Evolutionary conservation across 2,888 invertebrate genomes (phyloP).

Genomic region (Helleia helle): DNA sequence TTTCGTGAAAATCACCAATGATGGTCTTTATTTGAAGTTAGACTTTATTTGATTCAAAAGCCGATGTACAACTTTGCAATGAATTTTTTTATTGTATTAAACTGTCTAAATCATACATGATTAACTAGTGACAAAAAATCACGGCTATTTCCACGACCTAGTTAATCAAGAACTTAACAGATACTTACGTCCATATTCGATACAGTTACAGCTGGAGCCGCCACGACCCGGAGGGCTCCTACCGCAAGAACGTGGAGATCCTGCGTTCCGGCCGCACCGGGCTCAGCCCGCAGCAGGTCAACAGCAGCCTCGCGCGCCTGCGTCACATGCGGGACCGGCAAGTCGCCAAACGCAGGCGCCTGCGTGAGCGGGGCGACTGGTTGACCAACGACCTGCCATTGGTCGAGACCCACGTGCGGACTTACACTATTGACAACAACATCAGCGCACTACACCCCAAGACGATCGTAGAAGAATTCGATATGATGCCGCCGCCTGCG

Average conservation of each 20-base stretch:
- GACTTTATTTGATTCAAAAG: too few species aligned
- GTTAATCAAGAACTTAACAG: too few species aligned
- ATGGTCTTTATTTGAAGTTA: too few species aligned
- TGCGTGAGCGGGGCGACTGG: conserved; percentile 45
- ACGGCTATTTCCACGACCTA: too few species aligned
- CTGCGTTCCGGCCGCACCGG: conserved; percentile 56
- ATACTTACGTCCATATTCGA: not conserved
- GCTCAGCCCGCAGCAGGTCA: conserved; percentile 52
- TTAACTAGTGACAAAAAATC: too few species aligned
- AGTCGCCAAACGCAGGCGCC: conserved; percentile 42
- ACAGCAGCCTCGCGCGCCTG: conserved; percentile 49
- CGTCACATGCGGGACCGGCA: conserved; percentile 58
- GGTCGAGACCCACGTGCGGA: conserved; percentile 62
- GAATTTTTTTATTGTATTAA: too few species aligned
- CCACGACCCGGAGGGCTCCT: conserved; percentile 60
- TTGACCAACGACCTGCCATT: conserved; percentile 51
- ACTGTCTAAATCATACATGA: too few species aligned
- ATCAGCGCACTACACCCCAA: conserved; percentile 73
- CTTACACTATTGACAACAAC: conserved; percentile 68
- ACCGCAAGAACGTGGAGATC: conserved; percentile 50
- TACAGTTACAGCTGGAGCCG: conserved; percentile 62
- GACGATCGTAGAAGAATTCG: conserved; percentile 72
- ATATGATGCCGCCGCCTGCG: conserved; percentile 46
- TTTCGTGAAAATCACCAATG: too few species aligned
- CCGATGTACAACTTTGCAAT: too few species aligned